Base-by-base conservation (phyloP, 2,797 vertebrate genomes). In the Girardinus metallicus region DNA sequence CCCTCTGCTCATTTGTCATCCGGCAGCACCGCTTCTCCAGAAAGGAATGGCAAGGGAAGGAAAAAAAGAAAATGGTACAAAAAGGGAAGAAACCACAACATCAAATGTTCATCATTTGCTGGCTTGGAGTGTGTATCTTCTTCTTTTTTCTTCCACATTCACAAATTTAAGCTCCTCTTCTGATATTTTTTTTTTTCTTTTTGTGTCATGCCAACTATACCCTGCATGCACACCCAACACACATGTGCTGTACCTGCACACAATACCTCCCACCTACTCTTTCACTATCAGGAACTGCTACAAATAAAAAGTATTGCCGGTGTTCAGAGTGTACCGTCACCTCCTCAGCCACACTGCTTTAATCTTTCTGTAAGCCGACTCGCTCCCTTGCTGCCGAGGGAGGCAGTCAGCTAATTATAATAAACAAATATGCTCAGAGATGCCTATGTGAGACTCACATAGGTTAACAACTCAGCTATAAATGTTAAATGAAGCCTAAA, bases 401-500 rank as follows among this genome's bases (percentile, higher is more conserved):
- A 89, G 85, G 77, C 80, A 90, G 88, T 82, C 85, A 80, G 86
- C 89, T 95, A 94, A 95, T 95, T 95, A 95, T 88, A 92, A 94
- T 93, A 95, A 94, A 95, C 92, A 95, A 95, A 94, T 95, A 94
- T 93, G 90, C 89, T 94, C 90, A 92, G 92, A 83, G 87, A 89
- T 81, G 88, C 92, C 93, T 93, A 92, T 94, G 94, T 88, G 88
- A 92, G 91, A 87, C 92, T 93, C 80, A 78, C 89, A 95, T 93
- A 93, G 94, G 95, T 95, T 96, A 96, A 95, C 93, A 93, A 94
- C 90, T 92, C 85, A 88, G 91, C 92, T 95, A 93, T 95, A 92
- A 94, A 94, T 95, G 95, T 94, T 95, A 95, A 96, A 94, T 94
- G 91, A 93, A 93, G 93, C 94, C 95, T 93, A 94, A 96, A 96